phyloP scores from a whole-genome alignment of 2,113 vertebrate species.

The Sinocyclocheilus grahami region DNA sequence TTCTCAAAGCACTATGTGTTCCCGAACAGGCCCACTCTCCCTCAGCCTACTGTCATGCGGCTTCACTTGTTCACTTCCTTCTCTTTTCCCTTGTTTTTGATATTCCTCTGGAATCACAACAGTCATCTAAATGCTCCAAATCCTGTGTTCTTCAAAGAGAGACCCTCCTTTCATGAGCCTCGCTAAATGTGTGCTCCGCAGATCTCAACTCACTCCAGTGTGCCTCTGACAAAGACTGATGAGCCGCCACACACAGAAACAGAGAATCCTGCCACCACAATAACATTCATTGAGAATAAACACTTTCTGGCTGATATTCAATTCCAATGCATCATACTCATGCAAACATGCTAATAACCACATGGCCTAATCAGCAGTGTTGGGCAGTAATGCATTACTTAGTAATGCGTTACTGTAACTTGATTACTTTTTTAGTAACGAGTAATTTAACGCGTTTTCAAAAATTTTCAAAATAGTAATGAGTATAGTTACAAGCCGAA shows the following conservation, averaged over 20 bases:
- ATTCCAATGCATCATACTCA: background rate
- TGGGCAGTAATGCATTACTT: too few relatives aligned
- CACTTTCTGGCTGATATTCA: slow-evolving; percentile 15
- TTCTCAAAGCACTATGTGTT: slow-evolving; percentile 40
- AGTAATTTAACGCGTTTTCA: too few relatives aligned
- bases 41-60: slow-evolving; percentile 34
- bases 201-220: slow-evolving; percentile 17
- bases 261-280: background rate
- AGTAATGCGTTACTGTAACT: too few relatives aligned
- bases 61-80: slow-evolving; percentile 16
- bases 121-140: slow-evolving; percentile 37
- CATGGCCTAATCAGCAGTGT: too few relatives aligned
- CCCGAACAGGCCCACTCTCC: slow-evolving; percentile 7
- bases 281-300: background rate
- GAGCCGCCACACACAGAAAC: background rate
- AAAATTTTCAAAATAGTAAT: too few relatives aligned
- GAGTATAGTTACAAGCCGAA: too few relatives aligned
- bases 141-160: slow-evolving; percentile 38
- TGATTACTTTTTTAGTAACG: too few relatives aligned
- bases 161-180: slow-evolving; percentile 9
- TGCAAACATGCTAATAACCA: slow-evolving; percentile 10
- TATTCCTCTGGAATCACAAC: slow-evolving; percentile 38
- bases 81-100: slow-evolving; percentile 4
- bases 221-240: slow-evolving; percentile 24
- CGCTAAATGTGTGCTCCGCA: background rate